Conservation (phyloP, 53 echinoderm and acorn worm genomes). For the Temnopleurus reevesii region DNA sequence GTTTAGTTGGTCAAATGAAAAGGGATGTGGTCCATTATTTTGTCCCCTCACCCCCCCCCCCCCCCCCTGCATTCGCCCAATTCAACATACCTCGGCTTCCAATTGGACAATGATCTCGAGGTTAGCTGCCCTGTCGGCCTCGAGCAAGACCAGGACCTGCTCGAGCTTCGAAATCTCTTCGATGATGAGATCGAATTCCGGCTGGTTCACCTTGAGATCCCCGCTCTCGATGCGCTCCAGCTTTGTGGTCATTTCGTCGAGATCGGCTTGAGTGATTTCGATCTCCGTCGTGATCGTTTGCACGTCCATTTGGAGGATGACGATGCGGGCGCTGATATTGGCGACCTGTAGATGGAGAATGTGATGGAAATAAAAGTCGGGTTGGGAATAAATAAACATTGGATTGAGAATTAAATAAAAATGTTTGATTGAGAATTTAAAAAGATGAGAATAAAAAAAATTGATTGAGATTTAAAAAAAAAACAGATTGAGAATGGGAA, state of each 20-base stretch:
- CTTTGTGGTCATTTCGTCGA: background rate
- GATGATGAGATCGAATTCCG: background rate
- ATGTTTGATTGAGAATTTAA: too few species aligned
- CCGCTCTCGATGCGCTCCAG: constrained; percentile 12
- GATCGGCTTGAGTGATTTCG: background rate
- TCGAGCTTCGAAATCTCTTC: background rate
- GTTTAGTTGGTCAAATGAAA: too few species aligned
- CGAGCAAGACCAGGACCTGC: background rate
- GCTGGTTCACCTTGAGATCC: constrained; percentile 4
- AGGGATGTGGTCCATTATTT: too few species aligned
- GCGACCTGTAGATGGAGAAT: background rate
- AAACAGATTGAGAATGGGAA: too few species aligned
- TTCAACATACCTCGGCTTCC: background rate
- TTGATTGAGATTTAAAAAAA: too few species aligned
- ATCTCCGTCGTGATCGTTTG: background rate
- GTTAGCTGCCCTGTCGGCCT: background rate
- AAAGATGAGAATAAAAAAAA: too few species aligned
- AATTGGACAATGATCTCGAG: background rate
- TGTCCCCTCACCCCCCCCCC: too few species aligned
- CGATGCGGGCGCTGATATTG: background rate
- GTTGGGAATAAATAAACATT: too few species aligned
- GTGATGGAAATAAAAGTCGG: too few species aligned
- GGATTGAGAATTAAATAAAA: too few species aligned
- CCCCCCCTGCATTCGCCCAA: too few species aligned
- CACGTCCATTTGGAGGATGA: background rate